A percentile compares a stretch with the other conserved stretches of the same genome.
phyloP scores from a whole-genome alignment of 2,113 vertebrate genomes.

The Lamprologus lemairii region DNA sequence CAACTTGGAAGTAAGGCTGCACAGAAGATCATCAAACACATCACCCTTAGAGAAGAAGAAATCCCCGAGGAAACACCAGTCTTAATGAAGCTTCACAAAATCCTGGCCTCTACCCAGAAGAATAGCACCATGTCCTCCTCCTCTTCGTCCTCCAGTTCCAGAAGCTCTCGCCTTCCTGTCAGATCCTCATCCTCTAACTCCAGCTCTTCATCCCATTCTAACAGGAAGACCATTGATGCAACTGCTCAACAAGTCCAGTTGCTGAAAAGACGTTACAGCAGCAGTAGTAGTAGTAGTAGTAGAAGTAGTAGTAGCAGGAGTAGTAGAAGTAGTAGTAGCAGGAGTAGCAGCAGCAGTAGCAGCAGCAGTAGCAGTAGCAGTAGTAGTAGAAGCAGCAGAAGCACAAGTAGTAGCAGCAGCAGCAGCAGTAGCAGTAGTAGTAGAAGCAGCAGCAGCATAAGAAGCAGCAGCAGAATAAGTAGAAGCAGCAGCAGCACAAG shows the following conservation, averaged over 20 bases:
- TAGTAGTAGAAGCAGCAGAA: background rate
- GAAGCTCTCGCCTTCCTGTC: conserved; percentile 5
- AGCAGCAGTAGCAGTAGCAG: background rate
- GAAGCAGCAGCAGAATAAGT: background rate
- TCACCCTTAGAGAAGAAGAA: conserved; percentile 43
- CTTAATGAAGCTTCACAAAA: conserved; percentile 70
- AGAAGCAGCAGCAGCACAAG: background rate
- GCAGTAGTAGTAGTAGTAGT: background rate
- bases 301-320: background rate
- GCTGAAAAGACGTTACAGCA: background rate
- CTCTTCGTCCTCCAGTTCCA: conserved; percentile 17
- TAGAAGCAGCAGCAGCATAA: background rate
- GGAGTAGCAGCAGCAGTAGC: background rate
- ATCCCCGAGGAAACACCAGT: conserved; percentile 14
- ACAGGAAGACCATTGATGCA: background rate
- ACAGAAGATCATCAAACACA: conserved; percentile 66
- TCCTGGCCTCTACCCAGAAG: conserved; percentile 44
- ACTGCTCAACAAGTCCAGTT: background rate
- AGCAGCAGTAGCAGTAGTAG: background rate
- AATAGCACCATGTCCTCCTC: conserved; percentile 6
- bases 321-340: background rate
- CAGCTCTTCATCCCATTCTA: conserved; percentile 9
- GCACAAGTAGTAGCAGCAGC: fast-evolving
- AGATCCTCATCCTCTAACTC: background rate
- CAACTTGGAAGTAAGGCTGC: conserved; percentile 70